phyloP scores from a whole-genome alignment of 1,140 invertebrate species.

The Protaetia brevitarsis region DNA sequence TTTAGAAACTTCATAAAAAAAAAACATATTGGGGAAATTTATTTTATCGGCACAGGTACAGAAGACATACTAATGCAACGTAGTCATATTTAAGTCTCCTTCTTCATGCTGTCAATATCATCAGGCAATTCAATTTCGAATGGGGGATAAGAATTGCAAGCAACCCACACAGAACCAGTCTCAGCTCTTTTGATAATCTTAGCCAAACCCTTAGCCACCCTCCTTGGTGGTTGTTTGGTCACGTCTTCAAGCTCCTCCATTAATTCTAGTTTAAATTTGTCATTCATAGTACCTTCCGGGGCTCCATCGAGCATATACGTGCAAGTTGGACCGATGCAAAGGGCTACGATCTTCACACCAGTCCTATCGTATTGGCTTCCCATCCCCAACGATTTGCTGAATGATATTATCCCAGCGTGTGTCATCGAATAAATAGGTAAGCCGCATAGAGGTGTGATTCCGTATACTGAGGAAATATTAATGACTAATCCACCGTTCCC shows the following conservation, averaged over 20 bases:
- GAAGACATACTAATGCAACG: no score
- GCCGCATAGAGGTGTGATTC: constrained; percentile 50
- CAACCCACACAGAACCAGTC: constrained; percentile 11
- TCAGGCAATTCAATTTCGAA: neutral
- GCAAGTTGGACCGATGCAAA: constrained; percentile 33
- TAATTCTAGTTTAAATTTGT: constrained; percentile 3
- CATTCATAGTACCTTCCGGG: neutral
- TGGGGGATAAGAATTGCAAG: neutral
- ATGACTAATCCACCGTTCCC: constrained; percentile 52
- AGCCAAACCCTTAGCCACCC: neutral
- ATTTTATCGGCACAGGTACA: no score
- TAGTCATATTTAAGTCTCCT: no score
- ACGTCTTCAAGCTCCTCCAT: constrained; percentile 14
- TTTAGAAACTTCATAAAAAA: no score
- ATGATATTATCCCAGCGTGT: constrained; percentile 56
- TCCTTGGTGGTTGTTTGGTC: neutral
- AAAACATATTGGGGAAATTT: no score
- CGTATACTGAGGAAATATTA: constrained; percentile 54
- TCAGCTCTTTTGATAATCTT: neutral
- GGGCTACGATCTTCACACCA: constrained; percentile 37
- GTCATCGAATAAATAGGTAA: constrained; percentile 56
- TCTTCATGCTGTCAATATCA: neutral
- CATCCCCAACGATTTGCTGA: constrained; percentile 52
- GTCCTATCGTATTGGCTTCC: constrained; percentile 34
- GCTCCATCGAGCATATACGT: neutral